Base-by-base conservation (phyloP, 37 sponge, comb jelly and placozoan genomes). In the Geodia barretti region DNA sequence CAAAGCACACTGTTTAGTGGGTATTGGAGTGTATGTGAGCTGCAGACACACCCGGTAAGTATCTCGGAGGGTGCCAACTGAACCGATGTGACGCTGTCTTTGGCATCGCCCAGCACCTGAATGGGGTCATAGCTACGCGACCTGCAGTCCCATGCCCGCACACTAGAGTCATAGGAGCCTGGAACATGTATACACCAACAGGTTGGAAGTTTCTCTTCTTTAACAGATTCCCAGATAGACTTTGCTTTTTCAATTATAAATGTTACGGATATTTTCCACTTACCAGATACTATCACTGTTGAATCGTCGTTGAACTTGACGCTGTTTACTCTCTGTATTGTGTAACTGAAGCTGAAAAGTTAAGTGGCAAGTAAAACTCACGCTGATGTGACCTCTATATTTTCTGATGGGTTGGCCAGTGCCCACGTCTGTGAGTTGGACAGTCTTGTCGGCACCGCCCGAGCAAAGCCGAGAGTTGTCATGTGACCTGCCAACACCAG, bases 131-230 rank as follows among this genome's bases (percentile, higher is more conserved):
- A 74, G 36, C 68, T 72, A 11, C 92, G 71, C 5, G 95, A 77
- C 75, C 76, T 75, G 70, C 79, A 83, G 69, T 95, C 95, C 93
- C 93, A 95, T 61, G 67, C 76, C 21, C 93, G 76, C 25, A 95
- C 86, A 60, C 92, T 88, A 19, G 95, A 62, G 60, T 95, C 95
- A 78, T 95, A 95, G 19, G 95, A 95, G 31, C 90, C 95, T 95
- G n/a, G n/a, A n/a, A n/a, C n/a, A n/a, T n/a, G n/a, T 30, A 63
- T 21, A 34, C 38, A 85, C 25, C 58, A n/a, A n/a, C n/a, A n/a
- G n/a, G n/a, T n/a, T n/a, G n/a, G n/a, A n/a, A n/a, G n/a, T n/a
- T n/a, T n/a, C n/a, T n/a, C n/a, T n/a, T n/a, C n/a, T n/a, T n/a
- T n/a, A n/a, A n/a, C n/a, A n/a, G n/a, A n/a, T n/a, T n/a, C n/a